Conservation (phyloP, 2,888 invertebrate genomes). For the Lutraria lutraria region DNA sequence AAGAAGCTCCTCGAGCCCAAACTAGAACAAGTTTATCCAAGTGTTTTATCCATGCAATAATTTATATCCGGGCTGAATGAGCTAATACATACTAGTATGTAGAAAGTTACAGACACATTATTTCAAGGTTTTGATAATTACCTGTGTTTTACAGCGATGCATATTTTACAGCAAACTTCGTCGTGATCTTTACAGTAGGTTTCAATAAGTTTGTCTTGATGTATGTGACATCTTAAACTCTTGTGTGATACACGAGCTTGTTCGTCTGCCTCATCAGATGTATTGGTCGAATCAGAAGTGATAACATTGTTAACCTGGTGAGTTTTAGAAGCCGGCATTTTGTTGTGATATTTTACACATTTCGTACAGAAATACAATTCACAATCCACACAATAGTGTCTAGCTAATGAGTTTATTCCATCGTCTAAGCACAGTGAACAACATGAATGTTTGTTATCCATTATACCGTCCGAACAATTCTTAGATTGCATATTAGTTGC, state of each 20-base stretch:
- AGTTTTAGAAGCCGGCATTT: neutral
- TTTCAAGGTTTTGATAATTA: neutral
- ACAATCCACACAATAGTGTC: slow-evolving; percentile 10
- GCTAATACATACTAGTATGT: neutral
- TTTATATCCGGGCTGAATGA: neutral
- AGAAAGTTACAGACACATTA: neutral
- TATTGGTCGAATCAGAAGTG: neutral
- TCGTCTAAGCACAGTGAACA: neutral
- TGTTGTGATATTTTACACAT: neutral
- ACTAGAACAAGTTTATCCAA: neutral
- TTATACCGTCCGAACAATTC: neutral
- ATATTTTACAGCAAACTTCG: slow-evolving; percentile 34
- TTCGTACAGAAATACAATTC: neutral
- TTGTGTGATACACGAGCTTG: neutral
- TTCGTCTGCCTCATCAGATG: neutral
- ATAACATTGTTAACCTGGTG: neutral
- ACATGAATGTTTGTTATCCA: neutral
- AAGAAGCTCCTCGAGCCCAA: neutral
- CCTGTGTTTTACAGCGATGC: slow-evolving; percentile 31
- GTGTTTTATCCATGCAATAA: neutral
- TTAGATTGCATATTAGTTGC: neutral
- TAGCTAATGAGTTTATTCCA: neutral
- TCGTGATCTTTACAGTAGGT: slow-evolving; percentile 33
- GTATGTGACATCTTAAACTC: neutral
- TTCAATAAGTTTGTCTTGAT: slow-evolving; percentile 25